Evolutionary conservation across 2,888 invertebrate species (phyloP).

Genomic region (Laothoe populi): DNA sequence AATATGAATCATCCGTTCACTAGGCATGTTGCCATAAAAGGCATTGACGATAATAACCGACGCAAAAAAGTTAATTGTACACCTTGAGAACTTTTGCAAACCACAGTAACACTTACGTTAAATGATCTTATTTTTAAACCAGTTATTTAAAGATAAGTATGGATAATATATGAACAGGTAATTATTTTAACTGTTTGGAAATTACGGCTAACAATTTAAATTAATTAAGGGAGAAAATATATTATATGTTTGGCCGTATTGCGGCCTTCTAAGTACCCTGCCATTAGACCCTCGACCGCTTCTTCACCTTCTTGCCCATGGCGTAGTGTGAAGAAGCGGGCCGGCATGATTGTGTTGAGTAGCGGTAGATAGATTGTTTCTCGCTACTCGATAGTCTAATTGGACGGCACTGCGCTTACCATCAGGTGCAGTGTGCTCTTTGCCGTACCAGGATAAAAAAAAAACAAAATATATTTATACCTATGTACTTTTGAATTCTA

Average conservation of each 20-base stretch:
- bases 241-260: background rate
- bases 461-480: too few species aligned
- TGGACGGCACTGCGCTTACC: too few species aligned
- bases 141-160: background rate
- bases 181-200: slow-evolving; percentile 1
- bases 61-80: slow-evolving; percentile 2
- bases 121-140: background rate
- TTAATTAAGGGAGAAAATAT: too few species aligned
- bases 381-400: too few species aligned
- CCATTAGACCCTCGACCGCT: too few species aligned
- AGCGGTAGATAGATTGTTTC: too few species aligned
- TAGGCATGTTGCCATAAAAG: background rate
- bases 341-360: too few species aligned
- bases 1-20: slow-evolving; percentile 3
- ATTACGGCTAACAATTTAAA: background rate
- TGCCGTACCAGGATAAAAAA: too few species aligned
- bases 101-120: background rate
- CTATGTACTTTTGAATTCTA: background rate
- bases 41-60: background rate
- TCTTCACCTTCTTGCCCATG: too few species aligned
- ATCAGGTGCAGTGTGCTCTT: too few species aligned
- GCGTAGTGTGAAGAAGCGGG: too few species aligned
- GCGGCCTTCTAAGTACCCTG: background rate
- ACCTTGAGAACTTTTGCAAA: background rate
- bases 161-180: background rate